Evolutionary conservation across 2,888 invertebrate genomes (phyloP).

Genomic region (Apodemia duryi): DNA sequence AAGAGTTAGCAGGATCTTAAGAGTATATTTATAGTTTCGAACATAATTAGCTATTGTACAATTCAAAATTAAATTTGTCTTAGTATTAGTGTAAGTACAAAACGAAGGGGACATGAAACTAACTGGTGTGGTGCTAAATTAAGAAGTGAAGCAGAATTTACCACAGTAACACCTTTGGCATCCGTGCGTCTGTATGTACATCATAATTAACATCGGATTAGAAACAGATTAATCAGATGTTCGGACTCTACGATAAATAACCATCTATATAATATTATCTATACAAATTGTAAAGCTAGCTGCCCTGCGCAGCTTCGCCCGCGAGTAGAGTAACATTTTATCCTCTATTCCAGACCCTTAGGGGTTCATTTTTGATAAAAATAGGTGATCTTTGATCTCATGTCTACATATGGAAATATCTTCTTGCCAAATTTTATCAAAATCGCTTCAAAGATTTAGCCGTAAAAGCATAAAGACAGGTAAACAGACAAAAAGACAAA

Average conservation of each 20-base stretch:
- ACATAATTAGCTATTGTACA: constrained; percentile 3
- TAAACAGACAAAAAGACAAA: too few species aligned
- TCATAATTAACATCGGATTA: constrained; percentile 19
- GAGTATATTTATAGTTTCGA: not conserved
- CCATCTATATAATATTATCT: not conserved
- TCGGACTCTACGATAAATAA: constrained; percentile 13
- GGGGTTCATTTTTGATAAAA: too few species aligned
- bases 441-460: too few species aligned
- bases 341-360: too few species aligned
- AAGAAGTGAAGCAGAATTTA: constrained; percentile 7
- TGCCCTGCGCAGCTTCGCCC: too few species aligned
- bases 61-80: not conserved
- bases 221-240: constrained; percentile 7
- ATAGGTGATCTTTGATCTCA: too few species aligned
- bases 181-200: constrained; percentile 12
- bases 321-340: too few species aligned
- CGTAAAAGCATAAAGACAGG: too few species aligned
- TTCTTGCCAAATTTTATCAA: too few species aligned
- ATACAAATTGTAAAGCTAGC: too few species aligned
- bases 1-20: too few species aligned
- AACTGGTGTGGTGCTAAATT: constrained; percentile 5
- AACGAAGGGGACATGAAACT: constrained; percentile 3
- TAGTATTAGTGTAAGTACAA: constrained; percentile 5
- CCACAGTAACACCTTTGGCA: constrained; percentile 17
- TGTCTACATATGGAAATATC: too few species aligned